Evolutionary conservation across 2,113 vertebrate genomes (phyloP), one percentile per base, ranked within the genome.

Genomic region (Procapra przewalskii): DNA sequence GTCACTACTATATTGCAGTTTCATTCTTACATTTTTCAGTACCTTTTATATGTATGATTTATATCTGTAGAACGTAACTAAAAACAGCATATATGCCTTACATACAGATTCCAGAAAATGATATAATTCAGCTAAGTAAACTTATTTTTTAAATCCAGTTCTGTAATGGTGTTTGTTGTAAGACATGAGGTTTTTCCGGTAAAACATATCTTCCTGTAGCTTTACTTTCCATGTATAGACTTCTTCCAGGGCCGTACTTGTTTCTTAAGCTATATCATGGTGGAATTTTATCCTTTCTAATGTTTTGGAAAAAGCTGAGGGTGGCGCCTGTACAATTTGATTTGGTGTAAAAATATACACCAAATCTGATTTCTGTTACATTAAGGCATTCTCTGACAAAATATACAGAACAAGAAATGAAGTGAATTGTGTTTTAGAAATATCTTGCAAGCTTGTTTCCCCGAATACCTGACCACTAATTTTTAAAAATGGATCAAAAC

Each of bases 321-420:
- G 98, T 99, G 99, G 99, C 99, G 99, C 99, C 99, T 99, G 96
- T 59, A 98, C 99, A 99, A 99, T 99, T 99, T 99, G 99, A 99
- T 99, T 99, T 99, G 98, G 99, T 99, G 99, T 99, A 99, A 99
- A 99, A 99, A 99, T 99, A 99, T 99, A 99, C 99, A 99, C 99
- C 99, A 99, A 99, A 99, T 99, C 99, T 99, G 99, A 99, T 99
- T 99, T 99, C 98, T 99, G 98, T 98, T 99, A 99, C 99, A 99
- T 99, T 99, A 99, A 99, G 99, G 98, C 99, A 97, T 99, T 99
- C 99, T 99, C 99, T 99, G 99, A 99, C 99, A 99, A 99, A 99
- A 99, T 99, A 99, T 97, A 99, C 98, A 98, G 98, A 60, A 98
- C 98, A 98, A 98, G 98, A 99, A 99, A 99, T 99, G 99, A 99